Percentiles rank a stretch among this genome's conserved stretches.
phyloP scores from a whole-genome alignment of 2,888 invertebrate genomes.

The Metopia argyrocephala region DNA sequence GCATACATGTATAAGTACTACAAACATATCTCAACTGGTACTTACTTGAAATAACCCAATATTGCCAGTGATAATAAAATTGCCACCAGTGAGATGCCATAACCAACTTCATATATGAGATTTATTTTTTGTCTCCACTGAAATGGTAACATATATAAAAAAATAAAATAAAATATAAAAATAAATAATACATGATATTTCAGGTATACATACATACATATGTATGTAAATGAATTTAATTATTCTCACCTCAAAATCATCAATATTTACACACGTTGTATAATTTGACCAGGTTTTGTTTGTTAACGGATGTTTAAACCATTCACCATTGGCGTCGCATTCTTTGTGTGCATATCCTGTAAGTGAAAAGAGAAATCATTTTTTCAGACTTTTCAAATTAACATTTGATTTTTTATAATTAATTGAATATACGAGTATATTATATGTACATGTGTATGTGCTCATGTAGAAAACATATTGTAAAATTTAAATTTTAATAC shows the following conservation, averaged over 20 bases:
- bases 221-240: neutral
- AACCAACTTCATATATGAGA: constrained; percentile 90
- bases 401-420: no score
- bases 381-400: neutral
- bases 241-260: constrained; percentile 83
- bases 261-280: constrained; percentile 89
- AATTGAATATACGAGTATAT: no score
- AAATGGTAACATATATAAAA: constrained; percentile 30
- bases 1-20: neutral
- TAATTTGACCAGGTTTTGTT: constrained; percentile 93
- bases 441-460: no score
- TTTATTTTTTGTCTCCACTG: constrained; percentile 87
- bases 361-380: neutral
- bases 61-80: constrained; percentile 89
- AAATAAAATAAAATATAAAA: neutral
- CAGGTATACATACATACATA: no score
- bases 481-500: no score
- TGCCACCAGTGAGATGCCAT: constrained; percentile 91
- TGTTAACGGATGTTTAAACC: constrained; percentile 89
- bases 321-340: constrained; percentile 88
- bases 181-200: neutral
- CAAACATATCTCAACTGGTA: constrained; percentile 65
- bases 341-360: constrained; percentile 89
- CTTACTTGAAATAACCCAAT: constrained; percentile 93
- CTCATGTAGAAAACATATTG: no score